A percentile compares a stretch with the other conserved stretches of the same genome.
Conservation (phyloP, 2,797 vertebrate species). For the Poecilia picta region DNA sequence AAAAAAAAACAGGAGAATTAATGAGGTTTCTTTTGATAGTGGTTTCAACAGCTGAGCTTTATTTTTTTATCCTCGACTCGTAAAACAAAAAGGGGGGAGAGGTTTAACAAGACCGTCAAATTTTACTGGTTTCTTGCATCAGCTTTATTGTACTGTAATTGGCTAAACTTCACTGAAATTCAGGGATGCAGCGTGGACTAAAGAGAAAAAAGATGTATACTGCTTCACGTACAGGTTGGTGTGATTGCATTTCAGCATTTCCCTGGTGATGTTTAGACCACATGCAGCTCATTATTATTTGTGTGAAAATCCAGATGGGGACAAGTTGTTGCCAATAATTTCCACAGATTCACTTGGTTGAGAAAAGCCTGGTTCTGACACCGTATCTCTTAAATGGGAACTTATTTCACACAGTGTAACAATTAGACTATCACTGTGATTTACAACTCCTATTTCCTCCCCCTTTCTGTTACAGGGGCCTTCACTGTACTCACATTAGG, state of each 20-base stretch:
- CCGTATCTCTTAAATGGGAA: neutral
- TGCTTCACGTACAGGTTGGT: slow-evolving; percentile 40
- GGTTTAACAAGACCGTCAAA: slow-evolving; percentile 37
- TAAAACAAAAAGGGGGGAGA: slow-evolving; percentile 23
- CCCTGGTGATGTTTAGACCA: slow-evolving; percentile 28
- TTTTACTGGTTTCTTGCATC: slow-evolving; percentile 45
- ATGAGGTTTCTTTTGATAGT: slow-evolving; percentile 19
- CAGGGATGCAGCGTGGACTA: slow-evolving; percentile 37
- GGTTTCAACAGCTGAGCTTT: slow-evolving; percentile 22
- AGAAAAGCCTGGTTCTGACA: neutral
- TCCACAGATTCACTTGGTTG: slow-evolving; percentile 20
- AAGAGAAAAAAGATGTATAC: slow-evolving; percentile 16
- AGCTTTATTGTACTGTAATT: slow-evolving; percentile 47
- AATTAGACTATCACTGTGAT: neutral
- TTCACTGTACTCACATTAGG: neutral
- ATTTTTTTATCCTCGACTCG: slow-evolving; percentile 15
- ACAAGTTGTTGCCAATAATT: slow-evolving; percentile 26
- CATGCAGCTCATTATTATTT: slow-evolving; percentile 43
- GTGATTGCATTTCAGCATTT: slow-evolving; percentile 57
- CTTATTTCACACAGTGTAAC: neutral
- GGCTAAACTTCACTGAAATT: slow-evolving; percentile 46
- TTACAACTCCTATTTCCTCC: neutral
- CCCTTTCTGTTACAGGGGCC: neutral
- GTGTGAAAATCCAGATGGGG: slow-evolving; percentile 31
- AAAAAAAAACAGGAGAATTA: slow-evolving; percentile 10